Percentiles rank a stretch among this genome's conserved stretches.
phyloP scores from a whole-genome alignment of 2,888 invertebrate genomes.

The Cancer borealis region DNA sequence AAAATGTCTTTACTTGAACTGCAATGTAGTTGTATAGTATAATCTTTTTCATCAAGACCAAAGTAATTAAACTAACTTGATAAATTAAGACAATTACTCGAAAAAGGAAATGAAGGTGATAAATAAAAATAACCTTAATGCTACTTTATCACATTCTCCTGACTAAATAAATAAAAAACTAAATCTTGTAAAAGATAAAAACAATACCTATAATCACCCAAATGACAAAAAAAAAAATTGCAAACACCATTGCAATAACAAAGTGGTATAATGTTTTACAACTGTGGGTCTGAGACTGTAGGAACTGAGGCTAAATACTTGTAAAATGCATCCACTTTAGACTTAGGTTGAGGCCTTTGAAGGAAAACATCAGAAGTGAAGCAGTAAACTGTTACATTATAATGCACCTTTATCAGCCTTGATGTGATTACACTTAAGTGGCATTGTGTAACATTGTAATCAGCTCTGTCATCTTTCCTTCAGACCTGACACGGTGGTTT shows the following conservation, averaged over 20 bases:
- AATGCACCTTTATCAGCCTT: neutral
- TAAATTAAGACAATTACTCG: too few relatives aligned
- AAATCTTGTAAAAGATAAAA: neutral
- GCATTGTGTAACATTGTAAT: neutral
- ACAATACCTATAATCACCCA: neutral
- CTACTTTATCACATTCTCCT: constrained; percentile 24
- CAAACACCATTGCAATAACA: neutral
- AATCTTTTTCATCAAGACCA: neutral
- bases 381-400: neutral
- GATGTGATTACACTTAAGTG: neutral
- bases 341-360: neutral
- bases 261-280: neutral
- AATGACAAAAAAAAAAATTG: neutral
- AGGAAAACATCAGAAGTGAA: neutral
- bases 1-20: too few relatives aligned
- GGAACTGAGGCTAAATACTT: neutral
- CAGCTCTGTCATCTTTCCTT: neutral
- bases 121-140: neutral
- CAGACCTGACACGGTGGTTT: neutral
- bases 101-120: neutral
- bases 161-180: constrained; percentile 24
- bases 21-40: neutral
- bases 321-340: neutral
- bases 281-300: neutral
- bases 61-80: neutral